phyloP scores from a whole-genome alignment of 1,140 invertebrate species.

The Leptonema lineaticorne region DNA sequence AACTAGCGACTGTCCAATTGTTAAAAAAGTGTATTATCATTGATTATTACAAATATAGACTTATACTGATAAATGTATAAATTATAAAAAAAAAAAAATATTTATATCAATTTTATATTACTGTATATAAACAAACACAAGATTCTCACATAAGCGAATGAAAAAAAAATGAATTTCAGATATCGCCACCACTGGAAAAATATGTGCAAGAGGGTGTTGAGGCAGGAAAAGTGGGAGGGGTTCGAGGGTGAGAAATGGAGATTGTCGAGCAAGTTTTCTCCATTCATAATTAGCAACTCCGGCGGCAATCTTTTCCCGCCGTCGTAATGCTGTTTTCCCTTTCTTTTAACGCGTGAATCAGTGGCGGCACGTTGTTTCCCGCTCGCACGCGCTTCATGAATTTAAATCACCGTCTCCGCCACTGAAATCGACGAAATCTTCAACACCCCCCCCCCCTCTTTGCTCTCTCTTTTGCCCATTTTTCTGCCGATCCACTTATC shows the following conservation, averaged over 20 bases:
- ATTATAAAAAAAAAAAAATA: too few relatives aligned
- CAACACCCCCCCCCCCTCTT: background rate
- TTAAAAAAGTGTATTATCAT: too few relatives aligned
- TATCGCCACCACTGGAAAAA: slow-evolving; percentile 29
- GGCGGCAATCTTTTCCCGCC: slow-evolving; percentile 42
- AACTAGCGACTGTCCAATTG: too few relatives aligned
- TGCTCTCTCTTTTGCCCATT: background rate
- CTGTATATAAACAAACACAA: too few relatives aligned
- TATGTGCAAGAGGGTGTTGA: slow-evolving; percentile 20
- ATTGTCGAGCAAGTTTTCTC: slow-evolving; percentile 40
- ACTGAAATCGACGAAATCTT: too few relatives aligned
- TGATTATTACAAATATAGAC: too few relatives aligned
- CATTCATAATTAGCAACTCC: slow-evolving; percentile 43
- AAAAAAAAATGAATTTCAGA: background rate
- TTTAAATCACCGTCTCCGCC: slow-evolving; percentile 11
- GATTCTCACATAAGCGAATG: too few relatives aligned
- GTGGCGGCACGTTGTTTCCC: background rate
- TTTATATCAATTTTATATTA: too few relatives aligned
- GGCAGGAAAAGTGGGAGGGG: slow-evolving; percentile 2
- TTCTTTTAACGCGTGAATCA: slow-evolving; percentile 32
- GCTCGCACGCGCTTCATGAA: slow-evolving; percentile 14
- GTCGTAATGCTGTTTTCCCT: slow-evolving; percentile 34
- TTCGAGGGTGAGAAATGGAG: slow-evolving; percentile 24
- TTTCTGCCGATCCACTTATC: background rate
- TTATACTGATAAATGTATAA: too few relatives aligned